Conservation (phyloP, 2,797 vertebrate genomes). For the Acrocephalus scirpaceus region DNA sequence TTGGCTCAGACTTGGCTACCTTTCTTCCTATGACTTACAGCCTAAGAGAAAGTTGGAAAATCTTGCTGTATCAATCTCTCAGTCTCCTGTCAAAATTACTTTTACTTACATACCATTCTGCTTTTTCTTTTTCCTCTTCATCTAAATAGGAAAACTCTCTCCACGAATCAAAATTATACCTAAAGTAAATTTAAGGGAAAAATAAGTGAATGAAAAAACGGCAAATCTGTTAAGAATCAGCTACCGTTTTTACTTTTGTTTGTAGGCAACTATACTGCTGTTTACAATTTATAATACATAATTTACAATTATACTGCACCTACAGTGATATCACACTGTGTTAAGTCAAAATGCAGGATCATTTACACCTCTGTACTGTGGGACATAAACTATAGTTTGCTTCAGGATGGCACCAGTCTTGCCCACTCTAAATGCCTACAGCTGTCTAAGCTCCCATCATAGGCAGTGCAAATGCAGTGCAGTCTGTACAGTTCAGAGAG, state of each 20-base stretch:
- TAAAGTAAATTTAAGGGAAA: conserved; percentile 46
- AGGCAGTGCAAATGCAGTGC: not conserved
- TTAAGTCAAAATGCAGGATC: not conserved
- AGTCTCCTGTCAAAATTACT: not conserved
- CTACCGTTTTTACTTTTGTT: not conserved
- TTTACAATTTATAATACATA: not conserved
- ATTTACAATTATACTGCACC: not conserved
- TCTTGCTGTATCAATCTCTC: not conserved
- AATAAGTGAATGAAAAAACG: not conserved
- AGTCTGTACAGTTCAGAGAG: not conserved
- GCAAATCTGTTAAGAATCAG: not conserved
- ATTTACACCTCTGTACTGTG: not conserved
- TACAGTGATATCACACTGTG: not conserved
- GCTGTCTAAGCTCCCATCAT: not conserved
- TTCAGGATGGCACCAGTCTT: not conserved
- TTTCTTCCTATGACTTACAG: not conserved
- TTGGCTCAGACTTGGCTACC: not conserved
- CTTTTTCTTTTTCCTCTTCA: conserved; percentile 99
- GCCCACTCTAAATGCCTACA: not conserved
- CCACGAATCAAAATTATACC: conserved; percentile 99
- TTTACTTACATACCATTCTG: conserved; percentile 89
- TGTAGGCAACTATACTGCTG: not conserved
- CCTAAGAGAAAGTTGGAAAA: not conserved
- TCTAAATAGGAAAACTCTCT: conserved; percentile 99
- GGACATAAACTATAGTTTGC: not conserved